phyloP scores from a whole-genome alignment of 2,113 vertebrate genomes.

The Nycticorax nycticorax region DNA sequence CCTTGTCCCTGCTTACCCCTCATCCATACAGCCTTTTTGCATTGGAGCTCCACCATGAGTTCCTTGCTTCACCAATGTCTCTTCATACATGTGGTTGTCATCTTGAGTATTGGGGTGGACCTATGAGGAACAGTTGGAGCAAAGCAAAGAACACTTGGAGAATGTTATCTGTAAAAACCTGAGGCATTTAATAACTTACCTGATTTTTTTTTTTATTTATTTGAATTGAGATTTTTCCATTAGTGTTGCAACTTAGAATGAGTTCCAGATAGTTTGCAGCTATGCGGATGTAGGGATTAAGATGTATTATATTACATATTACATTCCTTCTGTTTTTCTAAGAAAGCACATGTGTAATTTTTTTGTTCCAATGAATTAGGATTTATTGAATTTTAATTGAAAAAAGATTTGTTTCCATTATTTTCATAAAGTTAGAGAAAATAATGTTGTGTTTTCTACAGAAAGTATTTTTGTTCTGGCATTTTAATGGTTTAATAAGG shows the following conservation, averaged over 20 bases:
- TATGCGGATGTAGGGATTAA: not conserved
- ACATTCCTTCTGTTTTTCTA: not conserved
- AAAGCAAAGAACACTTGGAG: not conserved
- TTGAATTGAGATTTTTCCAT: not conserved
- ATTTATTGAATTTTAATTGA: constrained; percentile 29
- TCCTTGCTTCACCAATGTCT: not conserved
- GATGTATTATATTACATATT: not conserved
- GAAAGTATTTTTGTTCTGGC: not conserved
- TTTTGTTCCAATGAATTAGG: not conserved
- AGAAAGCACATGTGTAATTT: not conserved
- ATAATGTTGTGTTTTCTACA: not conserved
- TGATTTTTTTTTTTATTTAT: not conserved
- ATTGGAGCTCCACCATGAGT: not conserved
- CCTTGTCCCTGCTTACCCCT: not conserved
- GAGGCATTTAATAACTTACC: not conserved
- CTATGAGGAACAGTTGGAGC: not conserved
- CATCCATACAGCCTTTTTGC: not conserved
- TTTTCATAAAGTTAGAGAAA: not conserved
- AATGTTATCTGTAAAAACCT: not conserved
- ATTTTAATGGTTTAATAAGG: not conserved
- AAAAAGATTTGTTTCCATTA: not conserved
- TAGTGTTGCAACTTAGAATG: not conserved
- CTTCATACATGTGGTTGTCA: not conserved
- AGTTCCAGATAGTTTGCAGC: not conserved
- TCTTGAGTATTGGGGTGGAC: not conserved